phyloP scores from a whole-genome alignment of 2,113 vertebrate species.

The Elaphurus davidianus region DNA sequence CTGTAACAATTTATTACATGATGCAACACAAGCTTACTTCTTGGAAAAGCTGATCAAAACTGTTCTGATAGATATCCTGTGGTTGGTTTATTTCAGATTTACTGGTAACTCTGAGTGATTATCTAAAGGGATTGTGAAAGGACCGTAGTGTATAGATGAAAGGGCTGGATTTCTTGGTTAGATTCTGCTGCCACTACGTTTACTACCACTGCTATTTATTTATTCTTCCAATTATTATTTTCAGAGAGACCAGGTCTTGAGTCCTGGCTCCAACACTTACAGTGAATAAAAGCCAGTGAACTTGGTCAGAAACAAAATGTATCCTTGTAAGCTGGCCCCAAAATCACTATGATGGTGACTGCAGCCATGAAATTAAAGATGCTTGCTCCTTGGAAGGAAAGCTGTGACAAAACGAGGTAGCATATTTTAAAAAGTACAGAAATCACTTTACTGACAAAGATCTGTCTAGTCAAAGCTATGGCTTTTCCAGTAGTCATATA shows the following conservation, averaged over 20 bases:
- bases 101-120: background rate
- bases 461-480: background rate
- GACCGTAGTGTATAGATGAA: background rate
- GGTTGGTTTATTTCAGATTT: background rate
- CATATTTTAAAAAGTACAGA: background rate
- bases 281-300: background rate
- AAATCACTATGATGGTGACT: background rate
- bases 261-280: background rate
- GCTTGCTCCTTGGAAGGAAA: background rate
- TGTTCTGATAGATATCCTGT: background rate
- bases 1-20: conserved; percentile 15
- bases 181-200: background rate
- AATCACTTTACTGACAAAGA: background rate
- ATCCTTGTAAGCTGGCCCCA: background rate
- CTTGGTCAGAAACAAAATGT: background rate
- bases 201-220: background rate
- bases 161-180: background rate
- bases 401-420: background rate
- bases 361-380: background rate
- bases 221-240: background rate
- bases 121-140: background rate
- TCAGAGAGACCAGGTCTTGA: background rate
- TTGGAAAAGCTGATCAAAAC: background rate
- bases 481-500: background rate
- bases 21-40: background rate